Evolutionary conservation across 2,888 invertebrate species (phyloP), one percentile per base, ranked within the genome.

Genomic region (Nipponacmea schrenckii): DNA sequence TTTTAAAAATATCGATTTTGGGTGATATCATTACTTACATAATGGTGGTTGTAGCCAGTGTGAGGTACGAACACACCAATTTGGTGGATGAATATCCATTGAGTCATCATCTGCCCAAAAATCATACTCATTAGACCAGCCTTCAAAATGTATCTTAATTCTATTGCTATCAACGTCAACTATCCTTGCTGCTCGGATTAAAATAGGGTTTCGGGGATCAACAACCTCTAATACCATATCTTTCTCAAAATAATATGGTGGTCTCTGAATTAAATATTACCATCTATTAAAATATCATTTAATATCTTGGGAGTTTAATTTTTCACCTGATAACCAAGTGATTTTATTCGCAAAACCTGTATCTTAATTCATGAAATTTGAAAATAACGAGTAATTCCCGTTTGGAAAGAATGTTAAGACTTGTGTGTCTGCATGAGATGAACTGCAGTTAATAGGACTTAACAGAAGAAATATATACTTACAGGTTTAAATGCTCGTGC

Each of bases 21-120:
- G n/a, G n/a, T n/a, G n/a, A n/a, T 1, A 7, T 39, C 3, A 20
- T 24, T 24, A 56, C 85, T 83, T 76, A 89, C 89, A 93, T 64
- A 95, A 91, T 17, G 96, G 96, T 14, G 94, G 93, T 87, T 96
- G 94, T 39, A 97, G 89, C 0, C 94, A 94, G 88, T 97, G 96
- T 1, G 93, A 94, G 0, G 96, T 96, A 67, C 94, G 94, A 77
- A 93, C 91, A 87, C 96, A 96, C 96, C 96, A 97, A 48, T 95
- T 94, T 76, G 95, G 93, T 0, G 97, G 97, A 90, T 97, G 96
- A 82, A 97, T 92, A 89, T 97, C 96, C 0, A 94, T 92, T 78
- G 93, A 94, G 89, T 97, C 96, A 88, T 96, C 96, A 84, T 96
- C 96, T 72, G 96, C 90, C 95, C 96, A 96, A 88, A 93, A 94